Base-by-base conservation (phyloP, 1,140 invertebrate species). In the Antheraea pernyi region DNA sequence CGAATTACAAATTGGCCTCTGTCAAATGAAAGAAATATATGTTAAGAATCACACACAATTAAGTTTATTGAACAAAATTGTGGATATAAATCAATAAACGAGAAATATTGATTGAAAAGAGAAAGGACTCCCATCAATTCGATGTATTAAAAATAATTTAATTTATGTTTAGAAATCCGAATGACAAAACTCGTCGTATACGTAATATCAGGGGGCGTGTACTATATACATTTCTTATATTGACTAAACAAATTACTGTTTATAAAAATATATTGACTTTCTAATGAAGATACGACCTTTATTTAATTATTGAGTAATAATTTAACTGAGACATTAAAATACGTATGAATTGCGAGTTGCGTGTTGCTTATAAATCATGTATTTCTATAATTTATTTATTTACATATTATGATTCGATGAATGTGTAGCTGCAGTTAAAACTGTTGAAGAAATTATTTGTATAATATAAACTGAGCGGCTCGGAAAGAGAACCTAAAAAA, bases 121-220 rank as follows among this genome's bases (percentile, higher is more conserved):
- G 75, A 77, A 77, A 77, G 75, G 75, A 77, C 62, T 66, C 62
- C 58, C 36, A 58, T 60, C 48, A 30, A 67, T 42, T 53, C 46
- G 46, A 53, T 53, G 46, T 53, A 53, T 53, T 46, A 65, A 63
- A 63, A 63, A 5, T 16, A 36, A 72, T 68, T 63, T n/a, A 68
- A 76, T 76, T 76, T 76, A 73, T 76, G 71, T 68, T 73, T 73
- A 73, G 71, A 76, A 76, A 76, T 68, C 39, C 59, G 30, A 71
- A 70, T 76, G 75, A 76, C 72, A 76, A 71, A 68, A 71, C 65
- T 69, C n/a, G 65, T 66, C 61, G 46, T 18, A 69, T 64, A 62
- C 39, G 7, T 42, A 42, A 42, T 42, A 62, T 61, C 39, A 46
- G 39, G 37, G 62, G 36, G 67, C 62, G 19, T 30, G 19, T 36